A percentile compares a stretch with the other conserved stretches of the same genome.
phyloP scores from a whole-genome alignment of 2,797 vertebrate genomes.

The Sternotherus odoratus region DNA sequence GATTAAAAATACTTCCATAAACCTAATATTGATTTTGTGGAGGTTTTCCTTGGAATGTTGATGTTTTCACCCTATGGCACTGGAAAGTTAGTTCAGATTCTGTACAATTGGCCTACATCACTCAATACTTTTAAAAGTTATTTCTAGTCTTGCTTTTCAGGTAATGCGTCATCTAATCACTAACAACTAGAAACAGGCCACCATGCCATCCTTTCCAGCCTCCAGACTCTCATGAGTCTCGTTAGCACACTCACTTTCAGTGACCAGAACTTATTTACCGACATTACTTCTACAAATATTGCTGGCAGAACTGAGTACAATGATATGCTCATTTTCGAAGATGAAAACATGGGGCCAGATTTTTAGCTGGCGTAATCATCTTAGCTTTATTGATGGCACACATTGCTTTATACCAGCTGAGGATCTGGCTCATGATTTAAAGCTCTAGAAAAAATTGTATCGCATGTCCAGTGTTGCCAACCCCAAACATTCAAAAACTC shows the following conservation, averaged over 20 bases:
- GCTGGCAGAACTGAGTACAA: not conserved
- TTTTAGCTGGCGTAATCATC: not conserved
- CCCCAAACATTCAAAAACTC: not conserved
- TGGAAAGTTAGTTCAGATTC: not conserved
- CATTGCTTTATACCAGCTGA: not conserved
- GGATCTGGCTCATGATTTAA: not conserved
- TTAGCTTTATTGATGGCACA: not conserved
- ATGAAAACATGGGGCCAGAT: not conserved
- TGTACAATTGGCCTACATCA: not conserved
- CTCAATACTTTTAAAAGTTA: not conserved
- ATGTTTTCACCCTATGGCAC: not conserved
- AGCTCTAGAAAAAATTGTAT: not conserved
- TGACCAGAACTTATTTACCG: slow-evolving; percentile 26
- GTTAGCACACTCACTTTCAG: not conserved
- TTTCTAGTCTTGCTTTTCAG: slow-evolving; percentile 31
- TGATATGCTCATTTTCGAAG: not conserved
- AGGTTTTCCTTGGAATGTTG: slow-evolving; percentile 29
- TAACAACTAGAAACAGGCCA: not conserved
- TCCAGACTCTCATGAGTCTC: not conserved
- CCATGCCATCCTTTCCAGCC: not conserved
- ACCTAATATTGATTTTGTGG: slow-evolving; percentile 29
- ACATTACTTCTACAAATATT: not conserved
- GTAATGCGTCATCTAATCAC: not conserved
- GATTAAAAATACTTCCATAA: slow-evolving; percentile 60
- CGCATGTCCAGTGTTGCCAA: not conserved